Base-by-base conservation (phyloP, 2,888 invertebrate genomes). In the Conus canariensis region DNA sequence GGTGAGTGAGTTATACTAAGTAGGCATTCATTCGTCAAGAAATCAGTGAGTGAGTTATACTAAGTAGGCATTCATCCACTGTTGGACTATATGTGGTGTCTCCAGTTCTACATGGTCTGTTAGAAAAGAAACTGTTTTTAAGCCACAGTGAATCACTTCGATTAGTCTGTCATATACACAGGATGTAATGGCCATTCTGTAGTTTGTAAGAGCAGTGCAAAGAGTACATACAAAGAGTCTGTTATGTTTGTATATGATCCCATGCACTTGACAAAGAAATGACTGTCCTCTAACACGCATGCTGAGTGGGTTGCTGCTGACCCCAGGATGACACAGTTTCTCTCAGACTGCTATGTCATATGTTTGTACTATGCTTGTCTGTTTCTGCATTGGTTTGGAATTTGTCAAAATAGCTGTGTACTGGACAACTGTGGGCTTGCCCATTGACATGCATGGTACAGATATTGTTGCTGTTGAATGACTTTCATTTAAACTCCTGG, bases 401-500 rank as follows among this genome's bases (percentile, higher is more conserved):
- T 58, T 74, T 89, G 89, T 89, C 67, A 45, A 59, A 45, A 59
- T 86, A 67, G 86, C 25, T 0, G 25, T 70, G 59, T 89, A 85
- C 60, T 89, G 89, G 82, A 89, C 16, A 85, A 5, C 30, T 80
- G 70, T 89, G 85, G 85, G 89, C 89, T 89, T 89, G 89, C 89
- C 85, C 70, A 83, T 85, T n/a, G 85, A 85, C 89, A 89, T 85
- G 89, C 89, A 89, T 89, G 89, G 70, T 85, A 85, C 74, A 56
- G 83, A 83, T 85, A 74, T 80, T 89, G 85, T 83, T 85, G 60
- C 89, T 74, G 85, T 60, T 89, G 45, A 74, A 58, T 89, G 85
- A 89, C 89, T 89, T 89, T 74, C 89, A 89, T 85, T 89, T 83
- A 85, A 89, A 89, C 85, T 89, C 85, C 89, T 85, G 89, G 74